Conservation (phyloP, 2,888 invertebrate genomes). For the Calephelis perditalis region DNA sequence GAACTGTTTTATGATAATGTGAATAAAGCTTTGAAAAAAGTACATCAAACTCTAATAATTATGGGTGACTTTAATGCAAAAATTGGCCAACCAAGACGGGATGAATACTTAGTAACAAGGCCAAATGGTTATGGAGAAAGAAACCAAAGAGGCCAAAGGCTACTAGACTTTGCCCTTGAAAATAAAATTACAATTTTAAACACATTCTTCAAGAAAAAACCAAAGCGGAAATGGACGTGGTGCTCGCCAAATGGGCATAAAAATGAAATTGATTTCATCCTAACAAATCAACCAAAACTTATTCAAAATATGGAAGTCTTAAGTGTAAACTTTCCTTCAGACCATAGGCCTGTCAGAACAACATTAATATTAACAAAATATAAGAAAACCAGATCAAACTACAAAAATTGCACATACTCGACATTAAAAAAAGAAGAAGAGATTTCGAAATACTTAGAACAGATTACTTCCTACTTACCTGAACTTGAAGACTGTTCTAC, state of each 20-base stretch:
- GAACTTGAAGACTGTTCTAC: background rate
- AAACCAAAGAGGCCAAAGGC: background rate
- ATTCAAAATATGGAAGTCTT: background rate
- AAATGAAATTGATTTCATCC: background rate
- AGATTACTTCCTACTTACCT: background rate
- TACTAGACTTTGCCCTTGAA: background rate
- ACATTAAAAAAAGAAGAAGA: background rate
- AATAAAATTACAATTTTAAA: background rate
- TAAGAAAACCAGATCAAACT: too few species aligned
- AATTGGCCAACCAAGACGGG: background rate
- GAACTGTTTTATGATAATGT: background rate
- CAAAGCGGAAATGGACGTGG: background rate
- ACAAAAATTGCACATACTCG: background rate
- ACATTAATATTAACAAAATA: background rate
- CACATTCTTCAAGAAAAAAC: background rate
- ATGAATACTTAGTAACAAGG: background rate
- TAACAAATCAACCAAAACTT: background rate
- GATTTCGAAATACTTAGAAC: background rate
- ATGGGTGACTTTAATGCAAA: background rate
- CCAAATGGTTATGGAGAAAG: background rate
- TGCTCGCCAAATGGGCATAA: background rate
- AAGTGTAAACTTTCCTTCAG: background rate
- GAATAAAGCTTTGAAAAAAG: background rate
- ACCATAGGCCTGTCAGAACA: background rate
- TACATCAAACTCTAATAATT: background rate